Conservation (phyloP, 2,113 vertebrate species). For the Centropristis striata region DNA sequence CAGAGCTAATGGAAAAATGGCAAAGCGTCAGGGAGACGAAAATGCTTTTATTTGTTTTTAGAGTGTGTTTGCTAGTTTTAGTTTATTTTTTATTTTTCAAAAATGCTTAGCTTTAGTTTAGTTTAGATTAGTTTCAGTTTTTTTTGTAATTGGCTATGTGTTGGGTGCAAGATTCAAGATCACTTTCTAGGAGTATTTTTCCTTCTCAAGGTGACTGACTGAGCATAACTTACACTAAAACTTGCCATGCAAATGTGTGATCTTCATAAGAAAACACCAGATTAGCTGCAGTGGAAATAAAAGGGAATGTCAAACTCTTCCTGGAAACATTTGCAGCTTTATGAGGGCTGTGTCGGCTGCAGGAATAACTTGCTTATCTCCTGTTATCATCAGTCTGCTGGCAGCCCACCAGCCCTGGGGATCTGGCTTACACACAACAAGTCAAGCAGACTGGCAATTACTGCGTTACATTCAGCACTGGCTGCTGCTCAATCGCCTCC, state of each 20-base stretch:
- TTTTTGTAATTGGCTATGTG: too few species aligned
- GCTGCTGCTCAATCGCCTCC: conserved; percentile 25
- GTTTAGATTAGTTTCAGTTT: too few species aligned
- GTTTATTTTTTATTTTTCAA: too few species aligned
- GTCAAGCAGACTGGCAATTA: conserved; percentile 76
- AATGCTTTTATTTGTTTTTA: too few species aligned
- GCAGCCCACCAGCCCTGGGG: conserved; percentile 53
- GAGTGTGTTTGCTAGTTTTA: too few species aligned
- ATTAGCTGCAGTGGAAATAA: background rate
- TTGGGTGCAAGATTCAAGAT: too few species aligned
- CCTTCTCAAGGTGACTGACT: background rate
- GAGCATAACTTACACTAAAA: background rate
- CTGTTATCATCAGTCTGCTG: conserved; percentile 72
- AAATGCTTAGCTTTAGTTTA: too few species aligned
- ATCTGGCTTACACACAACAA: conserved; percentile 74
- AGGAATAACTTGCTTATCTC: conserved; percentile 72
- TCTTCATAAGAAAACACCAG: background rate
- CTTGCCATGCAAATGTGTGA: background rate
- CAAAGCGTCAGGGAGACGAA: too few species aligned
- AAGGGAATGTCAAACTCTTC: conserved; percentile 4
- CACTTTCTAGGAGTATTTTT: background rate
- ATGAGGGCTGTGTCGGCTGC: conserved; percentile 53
- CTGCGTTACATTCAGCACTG: conserved; percentile 63
- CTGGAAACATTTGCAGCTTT: conserved; percentile 46
- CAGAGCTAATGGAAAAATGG: too few species aligned